phyloP scores from a whole-genome alignment of 2,113 vertebrate species.

The Epinephelus moara region DNA sequence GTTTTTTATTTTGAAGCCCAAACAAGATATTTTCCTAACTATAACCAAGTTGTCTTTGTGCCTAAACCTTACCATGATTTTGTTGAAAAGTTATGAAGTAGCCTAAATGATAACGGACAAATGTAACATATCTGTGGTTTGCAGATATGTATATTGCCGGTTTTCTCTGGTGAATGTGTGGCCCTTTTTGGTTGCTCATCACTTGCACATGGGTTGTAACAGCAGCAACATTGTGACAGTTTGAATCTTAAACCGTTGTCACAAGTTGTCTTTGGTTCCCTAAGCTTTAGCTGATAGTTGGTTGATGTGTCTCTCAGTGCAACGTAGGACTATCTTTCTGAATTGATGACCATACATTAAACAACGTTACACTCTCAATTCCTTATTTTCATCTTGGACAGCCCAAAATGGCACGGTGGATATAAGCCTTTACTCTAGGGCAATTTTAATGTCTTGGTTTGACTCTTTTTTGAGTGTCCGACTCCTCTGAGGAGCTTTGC shows the following conservation, averaged over 20 bases:
- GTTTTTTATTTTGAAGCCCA: too few relatives aligned
- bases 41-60: too few relatives aligned
- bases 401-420: neutral
- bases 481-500: neutral
- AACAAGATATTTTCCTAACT: too few relatives aligned
- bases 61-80: too few relatives aligned
- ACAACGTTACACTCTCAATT: neutral
- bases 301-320: neutral
- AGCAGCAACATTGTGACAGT: neutral
- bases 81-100: too few relatives aligned
- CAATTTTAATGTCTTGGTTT: neutral
- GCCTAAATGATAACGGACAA: too few relatives aligned
- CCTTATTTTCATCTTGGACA: neutral
- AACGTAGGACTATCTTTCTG: neutral
- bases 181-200: neutral
- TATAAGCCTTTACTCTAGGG: too few relatives aligned
- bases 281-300: neutral
- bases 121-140: too few relatives aligned
- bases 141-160: too few relatives aligned
- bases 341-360: neutral
- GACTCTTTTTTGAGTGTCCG: neutral
- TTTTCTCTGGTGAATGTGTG: too few relatives aligned
- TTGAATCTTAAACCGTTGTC: neutral
- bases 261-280: neutral
- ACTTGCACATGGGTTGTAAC: neutral